Percentiles rank a stretch among this genome's conserved stretches.
Evolutionary conservation across 2,888 invertebrate genomes (phyloP).

Genomic region (Masnerella sp.): DNA sequence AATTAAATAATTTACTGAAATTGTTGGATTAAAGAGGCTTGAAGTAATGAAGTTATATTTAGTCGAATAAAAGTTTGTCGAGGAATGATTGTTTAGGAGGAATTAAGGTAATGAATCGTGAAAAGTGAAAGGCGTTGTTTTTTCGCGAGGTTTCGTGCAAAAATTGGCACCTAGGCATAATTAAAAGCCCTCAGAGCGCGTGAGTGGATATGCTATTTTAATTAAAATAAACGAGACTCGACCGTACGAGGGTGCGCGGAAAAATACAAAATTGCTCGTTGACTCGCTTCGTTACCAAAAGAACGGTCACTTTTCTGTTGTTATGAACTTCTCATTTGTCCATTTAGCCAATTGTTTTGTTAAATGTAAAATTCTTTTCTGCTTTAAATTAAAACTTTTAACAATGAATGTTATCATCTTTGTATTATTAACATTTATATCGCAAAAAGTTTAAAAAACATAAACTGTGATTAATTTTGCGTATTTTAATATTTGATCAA

Average conservation of each 20-base stretch:
- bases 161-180: conserved; percentile 35
- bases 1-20: too few relatives aligned
- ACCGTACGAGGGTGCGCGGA: neutral
- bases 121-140: conserved; percentile 1
- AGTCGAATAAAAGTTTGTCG: neutral
- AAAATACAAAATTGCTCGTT: conserved; percentile 17
- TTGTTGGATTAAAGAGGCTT: too few relatives aligned
- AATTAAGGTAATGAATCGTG: conserved; percentile 2
- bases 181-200: conserved; percentile 23
- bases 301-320: conserved; percentile 7
- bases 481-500: neutral
- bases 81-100: neutral
- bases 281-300: conserved; percentile 9
- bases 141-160: conserved; percentile 10
- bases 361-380: neutral
- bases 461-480: too few relatives aligned
- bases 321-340: conserved; percentile 1
- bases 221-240: conserved; percentile 25
- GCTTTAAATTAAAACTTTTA: neutral
- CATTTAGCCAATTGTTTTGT: neutral
- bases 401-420: too few relatives aligned
- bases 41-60: too few relatives aligned
- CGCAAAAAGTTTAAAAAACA: too few relatives aligned
- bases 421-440: too few relatives aligned
- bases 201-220: conserved; percentile 20